These are phyloP conservation scores for Lepus oiostolus DNA, from an alignment of 2,797 vertebrate genomes.

Conservation along the genomic window DNA sequence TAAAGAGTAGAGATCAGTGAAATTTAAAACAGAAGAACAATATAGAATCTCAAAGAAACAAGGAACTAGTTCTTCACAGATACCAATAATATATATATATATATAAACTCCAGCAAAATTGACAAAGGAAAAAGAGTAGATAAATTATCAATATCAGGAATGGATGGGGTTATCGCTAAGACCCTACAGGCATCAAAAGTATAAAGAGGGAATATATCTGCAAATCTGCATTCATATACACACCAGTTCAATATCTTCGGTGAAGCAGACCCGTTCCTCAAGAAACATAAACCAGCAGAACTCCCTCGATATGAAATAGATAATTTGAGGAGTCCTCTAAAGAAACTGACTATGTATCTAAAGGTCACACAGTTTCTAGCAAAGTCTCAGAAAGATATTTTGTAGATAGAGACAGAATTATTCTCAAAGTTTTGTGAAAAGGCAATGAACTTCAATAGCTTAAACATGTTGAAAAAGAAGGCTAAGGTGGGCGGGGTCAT, in stretches of 20 bases:
- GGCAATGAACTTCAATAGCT: background rate
- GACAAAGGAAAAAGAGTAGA: background rate
- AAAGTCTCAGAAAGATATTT: background rate
- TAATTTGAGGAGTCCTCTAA: background rate
- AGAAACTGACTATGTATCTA: background rate
- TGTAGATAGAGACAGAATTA: background rate
- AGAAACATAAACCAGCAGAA: background rate
- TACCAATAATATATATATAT: too few species aligned
- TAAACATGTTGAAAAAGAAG: background rate
- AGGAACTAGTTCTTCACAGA: background rate
- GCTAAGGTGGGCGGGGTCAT: background rate
- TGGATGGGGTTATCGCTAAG: background rate
- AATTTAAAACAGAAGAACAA: constrained; percentile 9
- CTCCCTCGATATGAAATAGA: background rate
- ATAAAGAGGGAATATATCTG: rapidly evolving
- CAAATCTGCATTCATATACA: background rate
- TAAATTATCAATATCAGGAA: background rate
- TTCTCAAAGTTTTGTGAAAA: background rate
- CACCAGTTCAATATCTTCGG: background rate
- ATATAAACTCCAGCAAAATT: background rate
- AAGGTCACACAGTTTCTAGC: background rate
- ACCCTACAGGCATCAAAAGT: background rate
- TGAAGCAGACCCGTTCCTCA: background rate
- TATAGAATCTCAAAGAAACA: background rate
- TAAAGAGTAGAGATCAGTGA: background rate